A percentile compares a stretch with the other conserved stretches of the same genome.
These are phyloP conservation scores for Nyctibius bracteatus DNA, from an alignment of 2,113 vertebrate species.

Conservation along the genomic window DNA sequence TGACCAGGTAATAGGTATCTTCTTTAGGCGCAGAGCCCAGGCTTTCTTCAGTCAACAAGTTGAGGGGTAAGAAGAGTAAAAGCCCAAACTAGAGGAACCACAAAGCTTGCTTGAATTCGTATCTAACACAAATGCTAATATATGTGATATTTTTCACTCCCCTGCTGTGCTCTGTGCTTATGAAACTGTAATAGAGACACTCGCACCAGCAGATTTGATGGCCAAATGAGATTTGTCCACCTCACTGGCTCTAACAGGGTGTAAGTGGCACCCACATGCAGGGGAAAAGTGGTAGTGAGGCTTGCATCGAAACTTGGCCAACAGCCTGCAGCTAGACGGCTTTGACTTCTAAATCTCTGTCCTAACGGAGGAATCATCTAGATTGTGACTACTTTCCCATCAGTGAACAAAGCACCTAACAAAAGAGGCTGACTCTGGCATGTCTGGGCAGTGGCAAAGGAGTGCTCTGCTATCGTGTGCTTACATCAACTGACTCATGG, in stretches of 20 bases:
- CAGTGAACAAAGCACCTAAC: constrained; percentile 29
- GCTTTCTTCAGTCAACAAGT: not conserved
- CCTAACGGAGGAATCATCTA: constrained; percentile 44
- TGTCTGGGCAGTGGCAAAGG: constrained; percentile 53
- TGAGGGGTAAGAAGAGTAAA: not conserved
- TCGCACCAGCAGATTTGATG: not conserved
- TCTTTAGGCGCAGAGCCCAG: not conserved
- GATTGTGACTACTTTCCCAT: constrained; percentile 56
- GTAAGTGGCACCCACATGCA: not conserved
- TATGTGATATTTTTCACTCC: not conserved
- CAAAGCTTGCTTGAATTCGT: not conserved
- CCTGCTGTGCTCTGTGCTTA: not conserved
- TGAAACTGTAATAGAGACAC: not conserved
- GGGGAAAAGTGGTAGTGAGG: not conserved
- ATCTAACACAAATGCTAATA: not conserved
- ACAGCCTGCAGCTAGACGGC: constrained; percentile 46
- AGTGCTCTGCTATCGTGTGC: constrained; percentile 10
- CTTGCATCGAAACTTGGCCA: constrained; percentile 38
- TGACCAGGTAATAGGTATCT: not conserved
- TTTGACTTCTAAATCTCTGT: constrained; percentile 52
- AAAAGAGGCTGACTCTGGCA: constrained; percentile 51
- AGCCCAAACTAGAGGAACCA: not conserved
- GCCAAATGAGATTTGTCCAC: not conserved
- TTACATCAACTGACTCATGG: constrained; percentile 47
- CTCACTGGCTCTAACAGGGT: not conserved